Base-by-base conservation (phyloP, 1,140 invertebrate genomes). In the Halesus radiatus region DNA sequence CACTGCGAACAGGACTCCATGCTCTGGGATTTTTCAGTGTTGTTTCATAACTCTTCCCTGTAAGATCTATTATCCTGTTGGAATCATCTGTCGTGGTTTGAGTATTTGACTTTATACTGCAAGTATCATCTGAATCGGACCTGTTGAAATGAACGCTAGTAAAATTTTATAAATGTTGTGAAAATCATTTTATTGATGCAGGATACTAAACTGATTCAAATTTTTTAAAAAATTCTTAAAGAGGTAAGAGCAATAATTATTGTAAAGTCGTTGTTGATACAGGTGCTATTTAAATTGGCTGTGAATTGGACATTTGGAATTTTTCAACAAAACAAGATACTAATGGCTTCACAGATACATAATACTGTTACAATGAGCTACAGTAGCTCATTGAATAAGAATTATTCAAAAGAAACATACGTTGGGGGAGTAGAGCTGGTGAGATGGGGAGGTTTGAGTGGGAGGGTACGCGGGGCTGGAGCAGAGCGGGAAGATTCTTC, bases 1-100 rank as follows among this genome's bases (percentile, higher is more conserved):
- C 94, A 81, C 94, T 95, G 82, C 94, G 92, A 15, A 96, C 94
- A 16, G 95, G 95, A 86, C 94, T 95, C 95, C 95, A 96, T 22
- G 94, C 94, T 84, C 94, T 91, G 45, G 94, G 94, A 89, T 95
- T 95, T 80, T 92, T 92, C 85, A 84, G 93, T 83, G 88, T 94
- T 90, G 84, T 90, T 84, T 90, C 93, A 92, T 85, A 95, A 90
- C 82, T 90, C 89, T 84, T 87, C 84, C 93, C 93, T 91, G 88
- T 93, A 86, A 88, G 92, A 92, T 88, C 90, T 82, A 89, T 88
- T 68, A 85, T n/a, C 84, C 84, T n/a, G 10, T 16, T n/a, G 84
- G 62, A 60, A 75, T 83, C 81, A 20, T 83, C 81, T 13, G 78
- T 22, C 52, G 20, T 73, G 29, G 23, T 50, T 58, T 80, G 79